Percentiles rank a stretch among this genome's conserved stretches.
Conservation (phyloP, 2,113 vertebrate genomes). For the Thryonomys swinderianus region DNA sequence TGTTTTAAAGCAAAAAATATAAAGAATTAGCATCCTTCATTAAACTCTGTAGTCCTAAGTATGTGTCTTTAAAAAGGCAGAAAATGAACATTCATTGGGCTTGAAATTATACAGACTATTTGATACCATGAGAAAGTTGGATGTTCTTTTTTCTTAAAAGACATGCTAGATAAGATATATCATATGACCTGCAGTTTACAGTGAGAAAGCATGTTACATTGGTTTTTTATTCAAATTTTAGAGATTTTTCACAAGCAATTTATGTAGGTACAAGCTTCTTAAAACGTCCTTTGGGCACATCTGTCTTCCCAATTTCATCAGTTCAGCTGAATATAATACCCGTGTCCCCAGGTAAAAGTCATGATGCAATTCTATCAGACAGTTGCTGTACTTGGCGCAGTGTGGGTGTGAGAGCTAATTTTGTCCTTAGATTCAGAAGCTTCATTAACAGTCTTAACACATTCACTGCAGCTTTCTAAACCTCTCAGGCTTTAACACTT, state of each 20-base stretch:
- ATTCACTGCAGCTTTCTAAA: slow-evolving; percentile 87
- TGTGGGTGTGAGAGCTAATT: slow-evolving; percentile 89
- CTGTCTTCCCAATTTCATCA: slow-evolving; percentile 88
- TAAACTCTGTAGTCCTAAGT: not conserved
- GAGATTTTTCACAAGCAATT: slow-evolving; percentile 83
- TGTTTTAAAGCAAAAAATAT: slow-evolving; percentile 44
- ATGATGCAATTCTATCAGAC: slow-evolving; percentile 89
- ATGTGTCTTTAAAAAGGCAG: not conserved
- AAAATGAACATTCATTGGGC: not conserved
- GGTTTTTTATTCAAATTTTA: slow-evolving; percentile 84
- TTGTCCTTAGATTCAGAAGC: slow-evolving; percentile 88
- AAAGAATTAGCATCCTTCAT: slow-evolving; percentile 26
- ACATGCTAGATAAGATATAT: slow-evolving; percentile 46
- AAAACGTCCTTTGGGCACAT: slow-evolving; percentile 87
- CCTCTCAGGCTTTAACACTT: slow-evolving; percentile 89
- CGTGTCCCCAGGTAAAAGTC: slow-evolving; percentile 88
- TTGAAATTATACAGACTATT: slow-evolving; percentile 35
- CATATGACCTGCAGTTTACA: slow-evolving; percentile 66
- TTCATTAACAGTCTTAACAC: slow-evolving; percentile 92
- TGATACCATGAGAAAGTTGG: slow-evolving; percentile 22
- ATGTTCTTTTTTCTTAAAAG: slow-evolving; percentile 52
- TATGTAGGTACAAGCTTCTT: slow-evolving; percentile 88
- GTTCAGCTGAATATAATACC: slow-evolving; percentile 84
- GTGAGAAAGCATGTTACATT: slow-evolving; percentile 75
- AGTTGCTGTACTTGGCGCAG: slow-evolving; percentile 87